Conservation (phyloP, 2,888 invertebrate species). For the Leptinotarsa haldemani region DNA sequence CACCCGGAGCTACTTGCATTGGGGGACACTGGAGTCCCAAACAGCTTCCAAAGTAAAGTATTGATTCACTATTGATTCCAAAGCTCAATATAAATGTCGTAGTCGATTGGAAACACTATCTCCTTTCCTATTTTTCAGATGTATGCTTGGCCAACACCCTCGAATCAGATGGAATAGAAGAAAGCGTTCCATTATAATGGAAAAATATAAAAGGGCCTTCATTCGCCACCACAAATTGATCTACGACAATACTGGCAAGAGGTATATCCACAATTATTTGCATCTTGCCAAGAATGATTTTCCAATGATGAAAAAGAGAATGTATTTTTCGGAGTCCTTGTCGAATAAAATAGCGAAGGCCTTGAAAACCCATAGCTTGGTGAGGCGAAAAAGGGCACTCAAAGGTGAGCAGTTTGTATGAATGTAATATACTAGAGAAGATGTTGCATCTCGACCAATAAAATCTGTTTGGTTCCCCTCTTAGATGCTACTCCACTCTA, state of each 20-base stretch:
- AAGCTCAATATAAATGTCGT: neutral
- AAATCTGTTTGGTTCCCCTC: no score
- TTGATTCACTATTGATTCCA: no score
- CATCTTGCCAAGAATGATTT: slow-evolving; percentile 26
- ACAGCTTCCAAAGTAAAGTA: slow-evolving; percentile 78
- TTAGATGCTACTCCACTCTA: no score
- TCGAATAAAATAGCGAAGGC: slow-evolving; percentile 31
- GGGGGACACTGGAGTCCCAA: slow-evolving; percentile 94
- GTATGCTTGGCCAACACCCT: slow-evolving; percentile 88
- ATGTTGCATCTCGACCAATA: no score
- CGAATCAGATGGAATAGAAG: slow-evolving; percentile 84
- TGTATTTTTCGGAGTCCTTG: slow-evolving; percentile 21
- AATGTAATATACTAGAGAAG: no score
- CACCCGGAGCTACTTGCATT: slow-evolving; percentile 94
- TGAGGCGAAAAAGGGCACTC: slow-evolving; percentile 53
- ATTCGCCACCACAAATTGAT: slow-evolving; percentile 56
- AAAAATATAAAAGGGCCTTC: slow-evolving; percentile 58
- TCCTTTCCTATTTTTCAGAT: slow-evolving; percentile 66
- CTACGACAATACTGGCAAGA: slow-evolving; percentile 49
- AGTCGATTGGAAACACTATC: neutral
- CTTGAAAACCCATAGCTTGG: slow-evolving; percentile 15
- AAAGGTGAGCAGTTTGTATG: slow-evolving; percentile 45
- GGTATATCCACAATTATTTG: slow-evolving; percentile 63
- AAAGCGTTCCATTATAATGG: slow-evolving; percentile 69
- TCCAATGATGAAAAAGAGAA: slow-evolving; percentile 3